These are phyloP conservation scores for Nothoprocta pentlandii DNA, from an alignment of 2,113 vertebrate genomes.

Conservation along the genomic window DNA sequence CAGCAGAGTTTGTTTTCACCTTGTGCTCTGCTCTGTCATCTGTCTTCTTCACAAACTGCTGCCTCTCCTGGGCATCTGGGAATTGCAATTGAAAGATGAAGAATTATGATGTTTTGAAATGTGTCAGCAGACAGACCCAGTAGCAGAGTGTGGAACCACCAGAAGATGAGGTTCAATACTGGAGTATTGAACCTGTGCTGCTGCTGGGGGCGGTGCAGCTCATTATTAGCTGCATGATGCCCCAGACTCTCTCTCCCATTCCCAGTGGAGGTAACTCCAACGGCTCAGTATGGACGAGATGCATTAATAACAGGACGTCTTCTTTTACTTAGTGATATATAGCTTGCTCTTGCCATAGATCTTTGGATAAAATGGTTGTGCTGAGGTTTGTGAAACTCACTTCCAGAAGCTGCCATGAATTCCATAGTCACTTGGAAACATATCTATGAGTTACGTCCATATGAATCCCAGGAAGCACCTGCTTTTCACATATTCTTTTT, in stretches of 20 bases:
- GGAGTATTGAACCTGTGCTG: background rate
- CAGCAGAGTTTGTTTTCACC: background rate
- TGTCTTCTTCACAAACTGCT: background rate
- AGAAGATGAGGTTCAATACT: background rate
- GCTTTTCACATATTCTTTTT: background rate
- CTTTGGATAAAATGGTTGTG: background rate
- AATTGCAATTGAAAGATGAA: background rate
- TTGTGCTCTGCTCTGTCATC: background rate
- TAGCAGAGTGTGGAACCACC: background rate
- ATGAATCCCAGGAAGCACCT: background rate
- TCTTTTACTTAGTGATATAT: background rate
- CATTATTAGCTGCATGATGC: background rate
- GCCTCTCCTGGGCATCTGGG: background rate
- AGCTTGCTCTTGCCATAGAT: no score
- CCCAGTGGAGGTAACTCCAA: background rate
- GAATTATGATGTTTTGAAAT: background rate
- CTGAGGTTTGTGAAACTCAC: background rate
- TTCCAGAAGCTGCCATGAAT: background rate
- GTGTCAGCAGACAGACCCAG: background rate
- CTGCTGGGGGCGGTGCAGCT: background rate
- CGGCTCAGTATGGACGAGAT: background rate
- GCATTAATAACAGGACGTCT: background rate
- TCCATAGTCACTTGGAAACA: background rate
- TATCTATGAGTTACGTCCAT: accelerated
- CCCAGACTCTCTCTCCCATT: background rate